Evolutionary conservation across 2,113 vertebrate genomes (phyloP).

Genomic region (Saccopteryx bilineata): DNA sequence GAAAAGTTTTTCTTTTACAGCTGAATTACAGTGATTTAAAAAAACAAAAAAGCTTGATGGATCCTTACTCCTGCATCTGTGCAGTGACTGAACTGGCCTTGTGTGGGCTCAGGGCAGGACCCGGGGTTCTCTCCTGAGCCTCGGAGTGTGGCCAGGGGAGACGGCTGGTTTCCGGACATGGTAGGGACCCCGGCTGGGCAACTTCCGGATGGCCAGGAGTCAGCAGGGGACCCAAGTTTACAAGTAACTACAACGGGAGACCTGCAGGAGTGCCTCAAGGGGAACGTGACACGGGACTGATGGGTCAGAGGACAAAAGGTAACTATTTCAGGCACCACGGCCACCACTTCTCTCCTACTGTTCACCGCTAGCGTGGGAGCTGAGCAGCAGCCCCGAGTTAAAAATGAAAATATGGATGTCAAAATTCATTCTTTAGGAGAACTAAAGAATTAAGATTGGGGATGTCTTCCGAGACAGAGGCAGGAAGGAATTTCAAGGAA

Average conservation of each 20-base stretch:
- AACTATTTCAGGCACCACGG: not conserved
- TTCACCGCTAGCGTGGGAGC: not conserved
- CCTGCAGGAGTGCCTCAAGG: not conserved
- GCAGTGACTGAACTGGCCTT: not conserved
- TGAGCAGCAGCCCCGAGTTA: not conserved
- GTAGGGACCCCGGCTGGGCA: not conserved
- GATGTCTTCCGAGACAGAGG: not conserved
- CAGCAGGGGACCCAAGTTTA: not conserved
- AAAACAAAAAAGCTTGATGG: not conserved
- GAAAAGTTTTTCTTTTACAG: not conserved
- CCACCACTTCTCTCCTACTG: not conserved
- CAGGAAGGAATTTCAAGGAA: not conserved
- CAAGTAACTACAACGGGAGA: not conserved
- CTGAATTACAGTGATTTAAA: not conserved
- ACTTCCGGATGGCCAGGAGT: not conserved
- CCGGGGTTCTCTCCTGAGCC: not conserved
- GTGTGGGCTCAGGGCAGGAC: not conserved
- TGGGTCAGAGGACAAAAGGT: not conserved
- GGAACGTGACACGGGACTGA: not conserved
- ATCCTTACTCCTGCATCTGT: not conserved
- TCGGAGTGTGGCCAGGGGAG: not conserved
- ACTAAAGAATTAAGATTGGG: constrained; percentile 6
- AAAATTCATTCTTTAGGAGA: not conserved
- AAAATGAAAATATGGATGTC: not conserved
- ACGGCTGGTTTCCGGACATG: not conserved